A percentile compares a stretch with the other conserved stretches of the same genome.
Conservation (phyloP, 2,888 invertebrate genomes). For the Theretra japonica region DNA sequence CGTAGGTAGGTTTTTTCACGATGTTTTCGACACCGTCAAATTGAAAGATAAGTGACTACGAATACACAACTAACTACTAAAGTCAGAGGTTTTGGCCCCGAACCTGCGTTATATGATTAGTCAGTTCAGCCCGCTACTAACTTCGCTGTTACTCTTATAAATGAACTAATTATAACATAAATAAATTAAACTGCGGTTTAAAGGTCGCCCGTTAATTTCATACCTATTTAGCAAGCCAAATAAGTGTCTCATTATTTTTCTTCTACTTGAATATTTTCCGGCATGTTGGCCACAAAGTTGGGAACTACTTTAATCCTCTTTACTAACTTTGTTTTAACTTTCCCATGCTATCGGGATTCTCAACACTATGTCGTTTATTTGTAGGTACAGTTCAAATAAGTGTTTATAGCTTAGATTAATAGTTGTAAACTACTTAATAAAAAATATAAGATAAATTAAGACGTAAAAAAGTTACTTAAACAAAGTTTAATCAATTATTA, state of each 20-base stretch:
- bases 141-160: too few species aligned
- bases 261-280: constrained; percentile 31
- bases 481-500: too few species aligned
- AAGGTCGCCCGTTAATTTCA: background rate
- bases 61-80: too few species aligned
- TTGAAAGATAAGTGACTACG: too few species aligned
- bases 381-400: background rate
- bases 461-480: too few species aligned
- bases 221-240: constrained; percentile 4
- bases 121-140: too few species aligned
- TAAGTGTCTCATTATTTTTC: constrained; percentile 28
- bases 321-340: constrained; percentile 49
- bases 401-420: constrained; percentile 7
- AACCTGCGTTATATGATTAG: too few species aligned
- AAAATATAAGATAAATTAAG: too few species aligned
- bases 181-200: background rate
- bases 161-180: too few species aligned
- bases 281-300: constrained; percentile 38
- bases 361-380: constrained; percentile 34
- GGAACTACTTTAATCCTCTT: constrained; percentile 49
- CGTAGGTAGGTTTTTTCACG: too few species aligned
- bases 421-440: background rate
- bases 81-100: too few species aligned
- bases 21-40: too few species aligned
- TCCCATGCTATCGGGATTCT: constrained; percentile 42